Percentiles rank a stretch among this genome's conserved stretches.
Conservation (phyloP, 2,888 invertebrate species). For the Clunio marinus region DNA sequence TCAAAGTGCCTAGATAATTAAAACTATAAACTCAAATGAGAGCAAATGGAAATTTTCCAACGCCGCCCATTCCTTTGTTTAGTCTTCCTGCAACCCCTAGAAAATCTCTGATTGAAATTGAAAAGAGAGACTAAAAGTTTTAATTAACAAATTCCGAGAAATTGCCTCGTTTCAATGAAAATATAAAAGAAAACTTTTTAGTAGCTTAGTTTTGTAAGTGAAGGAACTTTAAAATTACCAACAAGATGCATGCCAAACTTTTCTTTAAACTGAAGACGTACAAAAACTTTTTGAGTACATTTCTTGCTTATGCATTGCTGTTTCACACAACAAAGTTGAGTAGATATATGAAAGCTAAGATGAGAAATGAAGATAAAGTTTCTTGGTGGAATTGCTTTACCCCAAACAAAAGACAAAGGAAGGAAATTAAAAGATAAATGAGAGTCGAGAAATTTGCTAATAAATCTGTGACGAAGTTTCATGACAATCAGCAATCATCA, state of each 20-base stretch:
- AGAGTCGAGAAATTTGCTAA: conserved; percentile 24
- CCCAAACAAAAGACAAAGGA: conserved; percentile 14
- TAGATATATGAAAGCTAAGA: not conserved
- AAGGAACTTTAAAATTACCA: not conserved
- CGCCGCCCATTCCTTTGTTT: not conserved
- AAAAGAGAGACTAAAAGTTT: conserved; percentile 37
- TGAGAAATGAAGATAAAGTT: conserved; percentile 9
- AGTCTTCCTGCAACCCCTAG: not conserved
- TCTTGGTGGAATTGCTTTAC: not conserved
- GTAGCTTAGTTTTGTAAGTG: not conserved
- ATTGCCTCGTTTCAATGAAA: conserved; percentile 39
- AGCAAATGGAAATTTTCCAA: conserved; percentile 16
- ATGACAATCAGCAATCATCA: not conserved
- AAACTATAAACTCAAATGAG: conserved; percentile 34
- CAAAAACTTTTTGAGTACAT: not conserved
- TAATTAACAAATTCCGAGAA: conserved; percentile 39
- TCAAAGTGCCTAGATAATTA: conserved; percentile 37
- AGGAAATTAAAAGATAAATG: not conserved
- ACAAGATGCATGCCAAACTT: conserved; percentile 11
- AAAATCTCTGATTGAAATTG: conserved; percentile 14
- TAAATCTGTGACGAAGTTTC: conserved; percentile 27
- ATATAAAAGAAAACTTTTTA: conserved; percentile 18
- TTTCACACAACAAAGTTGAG: too few species aligned
- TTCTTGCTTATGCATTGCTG: not conserved
- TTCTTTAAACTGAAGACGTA: not conserved